Conservation (phyloP, 2,797 vertebrate genomes). For the Chrysocyon brachyurus region DNA sequence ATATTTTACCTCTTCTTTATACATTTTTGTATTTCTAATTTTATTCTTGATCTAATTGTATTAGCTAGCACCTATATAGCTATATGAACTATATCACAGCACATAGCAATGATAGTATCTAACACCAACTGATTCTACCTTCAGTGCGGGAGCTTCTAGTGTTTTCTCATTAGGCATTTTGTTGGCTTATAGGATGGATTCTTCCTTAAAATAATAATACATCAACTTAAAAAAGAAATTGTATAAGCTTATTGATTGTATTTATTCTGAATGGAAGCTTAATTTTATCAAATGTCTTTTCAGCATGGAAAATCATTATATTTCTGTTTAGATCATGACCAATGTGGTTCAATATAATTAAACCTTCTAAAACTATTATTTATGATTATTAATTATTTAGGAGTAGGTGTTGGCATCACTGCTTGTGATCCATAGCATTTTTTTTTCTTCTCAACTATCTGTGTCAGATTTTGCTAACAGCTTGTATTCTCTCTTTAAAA, state of each 20-base stretch:
- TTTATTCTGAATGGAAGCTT: not conserved
- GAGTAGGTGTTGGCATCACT: not conserved
- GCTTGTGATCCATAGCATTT: not conserved
- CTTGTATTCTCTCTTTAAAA: not conserved
- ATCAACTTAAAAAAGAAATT: not conserved
- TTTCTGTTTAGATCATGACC: not conserved
- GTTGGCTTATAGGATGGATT: not conserved
- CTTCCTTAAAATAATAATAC: not conserved
- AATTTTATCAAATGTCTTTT: constrained; percentile 47
- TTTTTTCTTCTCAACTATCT: not conserved
- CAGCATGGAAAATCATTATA: not conserved
- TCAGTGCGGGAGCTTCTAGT: not conserved
- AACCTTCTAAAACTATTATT: not conserved
- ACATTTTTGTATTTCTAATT: not conserved
- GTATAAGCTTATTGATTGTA: not conserved
- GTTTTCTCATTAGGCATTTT: not conserved
- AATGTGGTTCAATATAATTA: not conserved
- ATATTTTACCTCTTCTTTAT: not conserved
- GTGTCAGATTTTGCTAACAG: not conserved
- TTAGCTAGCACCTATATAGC: not conserved
- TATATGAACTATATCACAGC: not conserved
- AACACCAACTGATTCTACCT: not conserved
- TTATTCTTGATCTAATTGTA: not conserved
- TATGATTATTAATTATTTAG: not conserved
- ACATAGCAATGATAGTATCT: too few relatives aligned